Conservation (phyloP, 2,797 vertebrate genomes). For the Oreochromis grahami region DNA sequence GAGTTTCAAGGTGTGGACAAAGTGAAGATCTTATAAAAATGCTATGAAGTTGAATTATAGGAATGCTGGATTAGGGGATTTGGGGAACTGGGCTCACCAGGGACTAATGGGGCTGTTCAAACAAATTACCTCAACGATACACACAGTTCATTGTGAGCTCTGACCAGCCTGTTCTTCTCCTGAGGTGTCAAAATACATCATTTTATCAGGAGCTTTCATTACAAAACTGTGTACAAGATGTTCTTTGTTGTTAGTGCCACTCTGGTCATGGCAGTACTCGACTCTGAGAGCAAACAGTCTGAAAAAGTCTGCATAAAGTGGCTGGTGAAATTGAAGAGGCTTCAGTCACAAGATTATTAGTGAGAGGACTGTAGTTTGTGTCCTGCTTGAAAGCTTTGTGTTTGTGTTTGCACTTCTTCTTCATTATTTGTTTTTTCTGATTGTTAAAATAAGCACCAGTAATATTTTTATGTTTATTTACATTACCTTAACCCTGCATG, state of each 20-base stretch:
- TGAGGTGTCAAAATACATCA: background rate
- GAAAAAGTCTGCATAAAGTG: background rate
- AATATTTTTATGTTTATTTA: background rate
- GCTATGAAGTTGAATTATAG: background rate
- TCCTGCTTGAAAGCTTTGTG: background rate
- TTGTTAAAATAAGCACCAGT: background rate
- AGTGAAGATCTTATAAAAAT: background rate
- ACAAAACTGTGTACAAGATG: rapidly evolving
- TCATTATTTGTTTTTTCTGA: background rate
- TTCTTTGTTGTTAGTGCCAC: background rate
- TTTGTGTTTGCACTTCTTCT: background rate
- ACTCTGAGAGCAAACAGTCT: background rate
- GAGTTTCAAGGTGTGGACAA: background rate
- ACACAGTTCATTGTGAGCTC: background rate
- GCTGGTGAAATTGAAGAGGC: too few relatives aligned
- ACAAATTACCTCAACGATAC: background rate
- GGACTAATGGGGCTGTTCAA: background rate
- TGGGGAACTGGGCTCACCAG: background rate
- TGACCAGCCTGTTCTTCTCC: background rate
- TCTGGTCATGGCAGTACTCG: background rate
- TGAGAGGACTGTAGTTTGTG: background rate
- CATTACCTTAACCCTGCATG: background rate
- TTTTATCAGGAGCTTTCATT: background rate
- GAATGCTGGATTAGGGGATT: background rate
- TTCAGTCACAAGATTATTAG: background rate